A percentile compares a stretch with the other conserved stretches of the same genome.
These are phyloP conservation scores for Triplophysa yarkandensis DNA, from an alignment of 2,797 vertebrate species.

Conservation along the genomic window DNA sequence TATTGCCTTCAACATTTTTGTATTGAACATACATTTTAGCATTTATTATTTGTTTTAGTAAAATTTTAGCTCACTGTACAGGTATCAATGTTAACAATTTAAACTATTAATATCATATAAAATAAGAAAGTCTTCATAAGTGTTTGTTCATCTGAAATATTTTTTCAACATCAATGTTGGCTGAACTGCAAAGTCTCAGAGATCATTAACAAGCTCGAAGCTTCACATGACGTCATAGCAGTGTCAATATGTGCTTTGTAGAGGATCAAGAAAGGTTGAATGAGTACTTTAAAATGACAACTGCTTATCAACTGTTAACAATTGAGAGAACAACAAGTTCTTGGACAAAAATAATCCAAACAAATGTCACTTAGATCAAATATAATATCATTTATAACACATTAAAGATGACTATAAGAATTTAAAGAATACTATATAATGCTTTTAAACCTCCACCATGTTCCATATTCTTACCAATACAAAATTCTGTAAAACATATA, in stretches of 20 bases:
- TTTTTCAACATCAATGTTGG: constrained; percentile 9
- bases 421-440: too few relatives aligned
- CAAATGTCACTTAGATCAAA: not conserved
- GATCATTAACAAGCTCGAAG: constrained; percentile 23
- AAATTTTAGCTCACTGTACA: too few relatives aligned
- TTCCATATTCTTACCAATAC: not conserved
- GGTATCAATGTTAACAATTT: too few relatives aligned
- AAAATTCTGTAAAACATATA: not conserved
- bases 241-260: constrained; percentile 42
- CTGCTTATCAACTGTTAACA: not conserved
- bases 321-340: not conserved
- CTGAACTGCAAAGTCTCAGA: constrained; percentile 17
- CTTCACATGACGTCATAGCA: constrained; percentile 16
- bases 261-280: not conserved
- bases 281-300: not conserved
- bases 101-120: too few relatives aligned
- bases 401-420: too few relatives aligned
- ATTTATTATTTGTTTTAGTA: too few relatives aligned
- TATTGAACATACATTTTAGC: too few relatives aligned
- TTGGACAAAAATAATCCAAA: not conserved
- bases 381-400: not conserved
- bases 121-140: too few relatives aligned
- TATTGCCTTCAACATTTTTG: too few relatives aligned
- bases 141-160: too few relatives aligned
- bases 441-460: too few relatives aligned